phyloP scores from a whole-genome alignment of 2,113 vertebrate species.

The Coracopsis vasa region DNA sequence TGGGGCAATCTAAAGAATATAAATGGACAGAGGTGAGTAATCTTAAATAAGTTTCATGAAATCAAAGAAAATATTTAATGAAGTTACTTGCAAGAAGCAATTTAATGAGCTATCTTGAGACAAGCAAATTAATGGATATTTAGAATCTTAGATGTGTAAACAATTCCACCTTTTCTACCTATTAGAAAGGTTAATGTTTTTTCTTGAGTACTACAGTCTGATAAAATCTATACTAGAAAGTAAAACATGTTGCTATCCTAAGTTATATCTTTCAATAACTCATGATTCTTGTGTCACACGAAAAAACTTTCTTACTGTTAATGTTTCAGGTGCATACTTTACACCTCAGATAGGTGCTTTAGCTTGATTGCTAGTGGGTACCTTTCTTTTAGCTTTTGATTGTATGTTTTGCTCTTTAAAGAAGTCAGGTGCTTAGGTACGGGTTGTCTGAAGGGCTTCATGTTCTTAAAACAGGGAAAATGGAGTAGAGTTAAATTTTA shows the following conservation, averaged over 20 bases:
- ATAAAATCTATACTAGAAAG: background rate
- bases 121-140: background rate
- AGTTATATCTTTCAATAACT: background rate
- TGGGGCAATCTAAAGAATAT: background rate
- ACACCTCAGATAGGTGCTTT: background rate
- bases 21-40: background rate
- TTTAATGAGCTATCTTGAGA: constrained; percentile 11
- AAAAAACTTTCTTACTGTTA: background rate
- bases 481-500: background rate
- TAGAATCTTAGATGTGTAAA: background rate
- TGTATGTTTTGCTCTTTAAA: background rate
- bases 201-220: background rate
- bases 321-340: background rate
- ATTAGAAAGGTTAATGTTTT: background rate
- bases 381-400: background rate
- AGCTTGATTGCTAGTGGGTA: background rate
- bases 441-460: background rate
- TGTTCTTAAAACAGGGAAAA: background rate
- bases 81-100: background rate
- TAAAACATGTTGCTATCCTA: background rate
- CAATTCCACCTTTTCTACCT: background rate
- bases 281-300: background rate
- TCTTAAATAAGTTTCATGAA: background rate
- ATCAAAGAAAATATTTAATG: constrained; percentile 26
- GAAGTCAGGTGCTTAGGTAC: background rate